phyloP scores from a whole-genome alignment of 2,888 invertebrate species.

The Megalurothrips usitatus region DNA sequence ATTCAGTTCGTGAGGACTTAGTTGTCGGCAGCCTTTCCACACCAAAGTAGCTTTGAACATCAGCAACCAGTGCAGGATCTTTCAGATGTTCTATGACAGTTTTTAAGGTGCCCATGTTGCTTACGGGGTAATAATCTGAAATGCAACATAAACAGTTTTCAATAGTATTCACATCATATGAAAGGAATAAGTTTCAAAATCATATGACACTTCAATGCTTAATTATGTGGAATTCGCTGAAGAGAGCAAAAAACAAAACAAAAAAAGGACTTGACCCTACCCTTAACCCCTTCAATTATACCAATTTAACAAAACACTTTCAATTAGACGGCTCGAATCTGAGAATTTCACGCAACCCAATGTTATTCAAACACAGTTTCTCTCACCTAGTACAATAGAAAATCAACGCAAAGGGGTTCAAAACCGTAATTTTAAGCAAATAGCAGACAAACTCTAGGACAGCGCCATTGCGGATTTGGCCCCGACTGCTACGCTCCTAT shows the following conservation, averaged over 20 bases:
- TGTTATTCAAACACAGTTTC: not conserved
- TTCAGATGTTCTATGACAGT: constrained; percentile 60
- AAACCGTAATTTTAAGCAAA: not conserved
- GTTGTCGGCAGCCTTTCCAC: constrained; percentile 50
- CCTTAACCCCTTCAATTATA: too few relatives aligned
- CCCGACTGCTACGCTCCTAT: not conserved
- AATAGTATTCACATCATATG: too few relatives aligned
- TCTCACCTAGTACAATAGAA: not conserved
- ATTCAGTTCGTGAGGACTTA: constrained; percentile 4
- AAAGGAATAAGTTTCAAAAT: too few relatives aligned
- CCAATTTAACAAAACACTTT: not conserved
- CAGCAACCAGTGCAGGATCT: constrained; percentile 69
- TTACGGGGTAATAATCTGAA: not conserved
- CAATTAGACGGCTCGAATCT: not conserved
- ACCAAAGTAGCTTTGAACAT: constrained; percentile 75
- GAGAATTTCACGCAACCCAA: not conserved
- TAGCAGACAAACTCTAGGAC: constrained; percentile 12
- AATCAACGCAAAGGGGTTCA: not conserved
- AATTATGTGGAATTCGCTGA: not conserved
- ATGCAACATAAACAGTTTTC: not conserved
- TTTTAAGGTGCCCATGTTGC: constrained; percentile 33
- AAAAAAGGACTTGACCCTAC: not conserved
- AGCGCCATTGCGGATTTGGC: constrained; percentile 11
- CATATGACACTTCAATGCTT: not conserved
- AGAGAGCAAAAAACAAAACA: not conserved